Evolutionary conservation across 2,113 vertebrate species (phyloP), one percentile per base, ranked within the genome.

Genomic region (Mobula birostris): DNA sequence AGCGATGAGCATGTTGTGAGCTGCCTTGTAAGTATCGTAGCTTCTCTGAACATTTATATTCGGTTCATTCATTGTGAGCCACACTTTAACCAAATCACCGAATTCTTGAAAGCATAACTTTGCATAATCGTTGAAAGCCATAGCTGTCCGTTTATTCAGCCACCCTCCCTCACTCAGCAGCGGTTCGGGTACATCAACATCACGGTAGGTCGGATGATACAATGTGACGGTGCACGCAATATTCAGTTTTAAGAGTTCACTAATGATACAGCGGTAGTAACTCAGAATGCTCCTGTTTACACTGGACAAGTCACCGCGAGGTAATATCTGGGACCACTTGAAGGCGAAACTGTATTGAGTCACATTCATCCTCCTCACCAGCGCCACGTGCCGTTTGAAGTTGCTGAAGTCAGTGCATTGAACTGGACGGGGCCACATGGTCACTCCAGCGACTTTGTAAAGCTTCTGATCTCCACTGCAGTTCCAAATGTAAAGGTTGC

Each of bases 1-100:
- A 24, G 98, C 98, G 82, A 98, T 94, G 21, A 99, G 95, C 72
- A 99, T 96, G 94, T 98, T 96, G 94, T 98, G 99, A 17, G 97
- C 97, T 0, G 98, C 98, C 91, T 0, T 82, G 17, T 97, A 98
- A 0, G 96, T 97, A 61, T 98, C 96, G 0, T 96, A 97, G 2
- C 96, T 95, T 61, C 97, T 96, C 70, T 72, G 72, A 72, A 92
- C 58, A 2, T 83, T 63, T 61, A 66, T 70, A 95, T 99, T 99
- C 0, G 98, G 99, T 95, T 99, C 98, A 0, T 99, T 99, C 94
- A 99, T 96, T 66, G 99, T 99, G 96, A 99, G 98, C 99, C 99
- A 99, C 7, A 98, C 96, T 88, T 96, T 96, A 58, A 99, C 98
- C 96, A 97, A 96, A 94, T 97, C 95, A 0, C 98, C 98, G 5